Conservation (phyloP, 2,888 invertebrate genomes). For the Tetragonisca angustula region DNA sequence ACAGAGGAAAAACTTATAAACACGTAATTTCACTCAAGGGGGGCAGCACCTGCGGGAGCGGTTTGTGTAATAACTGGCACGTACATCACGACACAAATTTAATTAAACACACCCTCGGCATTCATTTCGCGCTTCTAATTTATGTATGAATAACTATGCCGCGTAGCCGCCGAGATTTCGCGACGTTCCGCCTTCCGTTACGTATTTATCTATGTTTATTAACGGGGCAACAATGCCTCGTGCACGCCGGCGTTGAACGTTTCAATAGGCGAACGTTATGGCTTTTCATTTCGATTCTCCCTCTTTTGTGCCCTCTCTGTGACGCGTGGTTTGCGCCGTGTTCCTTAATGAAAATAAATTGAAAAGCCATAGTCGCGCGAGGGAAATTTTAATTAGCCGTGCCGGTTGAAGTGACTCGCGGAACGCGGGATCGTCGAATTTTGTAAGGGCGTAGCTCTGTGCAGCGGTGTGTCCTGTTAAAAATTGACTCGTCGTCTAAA, state of each 20-base stretch:
- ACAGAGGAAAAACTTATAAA: conserved; percentile 65
- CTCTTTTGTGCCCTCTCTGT: neutral
- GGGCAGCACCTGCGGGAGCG: conserved; percentile 50
- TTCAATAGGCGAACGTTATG: conserved; percentile 34
- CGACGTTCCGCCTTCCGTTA: conserved; percentile 53
- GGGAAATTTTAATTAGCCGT: neutral
- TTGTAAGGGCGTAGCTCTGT: neutral
- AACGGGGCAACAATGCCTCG: conserved; percentile 45
- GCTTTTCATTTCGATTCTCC: conserved; percentile 23
- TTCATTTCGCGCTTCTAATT: conserved; percentile 79
- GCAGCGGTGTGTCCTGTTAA: too few relatives aligned
- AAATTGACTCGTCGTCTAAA: neutral
- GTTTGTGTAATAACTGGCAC: conserved; percentile 76
- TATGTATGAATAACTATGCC: conserved; percentile 80
- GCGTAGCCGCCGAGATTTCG: conserved; percentile 70
- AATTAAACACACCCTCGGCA: conserved; percentile 80
- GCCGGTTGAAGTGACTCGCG: neutral
- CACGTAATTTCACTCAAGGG: conserved; percentile 65
- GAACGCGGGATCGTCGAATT: neutral
- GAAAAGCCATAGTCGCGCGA: neutral
- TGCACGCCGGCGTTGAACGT: neutral
- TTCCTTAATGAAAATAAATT: conserved; percentile 6
- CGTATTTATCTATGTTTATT: conserved; percentile 67
- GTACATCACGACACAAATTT: conserved; percentile 82
- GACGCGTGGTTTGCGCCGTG: neutral